Percentiles rank a stretch among this genome's conserved stretches.
Conservation (phyloP, 2,797 vertebrate genomes). For the Urocyon cinereoargenteus region DNA sequence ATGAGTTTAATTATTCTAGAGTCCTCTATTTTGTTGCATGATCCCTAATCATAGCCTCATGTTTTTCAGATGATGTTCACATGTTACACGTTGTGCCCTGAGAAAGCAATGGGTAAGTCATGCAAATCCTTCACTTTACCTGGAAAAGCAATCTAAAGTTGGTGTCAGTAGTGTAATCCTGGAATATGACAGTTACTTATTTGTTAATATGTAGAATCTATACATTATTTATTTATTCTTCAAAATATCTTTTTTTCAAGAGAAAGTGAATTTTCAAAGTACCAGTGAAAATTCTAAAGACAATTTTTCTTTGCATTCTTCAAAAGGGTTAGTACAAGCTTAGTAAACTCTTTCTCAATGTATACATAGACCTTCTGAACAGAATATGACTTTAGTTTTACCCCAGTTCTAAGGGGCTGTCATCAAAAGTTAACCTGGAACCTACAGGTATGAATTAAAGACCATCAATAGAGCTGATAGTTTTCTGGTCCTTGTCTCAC, state of each 20-base stretch:
- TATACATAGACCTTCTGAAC: background rate
- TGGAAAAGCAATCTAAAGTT: slow-evolving; percentile 40
- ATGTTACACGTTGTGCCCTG: background rate
- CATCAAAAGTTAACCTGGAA: slow-evolving; percentile 45
- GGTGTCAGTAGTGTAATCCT: background rate
- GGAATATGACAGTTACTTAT: background rate
- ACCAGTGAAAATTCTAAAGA: slow-evolving; percentile 32
- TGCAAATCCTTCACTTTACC: background rate
- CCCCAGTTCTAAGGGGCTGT: background rate
- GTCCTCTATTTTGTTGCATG: background rate
- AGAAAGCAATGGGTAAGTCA: background rate
- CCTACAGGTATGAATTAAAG: slow-evolving; percentile 34
- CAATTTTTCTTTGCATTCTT: slow-evolving; percentile 36
- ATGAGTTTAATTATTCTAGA: background rate
- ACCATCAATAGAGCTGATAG: background rate
- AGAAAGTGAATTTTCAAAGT: slow-evolving; percentile 33
- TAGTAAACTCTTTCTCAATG: background rate
- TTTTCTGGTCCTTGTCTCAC: background rate
- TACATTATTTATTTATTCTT: background rate
- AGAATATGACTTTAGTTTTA: background rate
- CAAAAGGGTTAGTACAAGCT: slow-evolving; percentile 4
- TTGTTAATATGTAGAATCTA: background rate
- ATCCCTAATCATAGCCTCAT: background rate
- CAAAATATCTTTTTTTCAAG: slow-evolving; percentile 58
- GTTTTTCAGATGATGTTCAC: background rate